phyloP scores from a whole-genome alignment of 2,888 invertebrate genomes.

The Hyposoter dolosus region DNA sequence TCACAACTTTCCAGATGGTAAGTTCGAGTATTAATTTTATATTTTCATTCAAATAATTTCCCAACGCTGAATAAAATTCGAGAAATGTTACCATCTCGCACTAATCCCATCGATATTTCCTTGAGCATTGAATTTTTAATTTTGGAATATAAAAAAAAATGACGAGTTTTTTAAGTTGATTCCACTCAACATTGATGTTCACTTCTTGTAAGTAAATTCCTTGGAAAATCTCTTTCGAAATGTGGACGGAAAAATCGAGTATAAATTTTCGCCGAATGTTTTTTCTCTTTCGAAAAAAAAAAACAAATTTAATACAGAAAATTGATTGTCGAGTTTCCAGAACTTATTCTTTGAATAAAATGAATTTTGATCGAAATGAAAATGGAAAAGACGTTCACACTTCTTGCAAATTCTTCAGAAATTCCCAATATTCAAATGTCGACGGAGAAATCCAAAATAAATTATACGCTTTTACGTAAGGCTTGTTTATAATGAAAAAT shows the following conservation, averaged over 20 bases:
- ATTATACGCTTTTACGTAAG: background rate
- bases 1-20: constrained; percentile 98
- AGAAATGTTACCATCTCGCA: background rate
- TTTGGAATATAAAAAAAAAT: background rate
- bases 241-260: background rate
- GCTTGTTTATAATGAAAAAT: background rate
- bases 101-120: background rate
- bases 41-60: background rate
- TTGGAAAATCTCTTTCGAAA: too few relatives aligned
- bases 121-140: background rate
- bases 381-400: background rate
- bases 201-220: background rate
- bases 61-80: background rate
- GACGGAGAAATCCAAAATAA: background rate
- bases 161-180: background rate
- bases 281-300: background rate
- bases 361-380: background rate
- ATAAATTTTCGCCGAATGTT: background rate
- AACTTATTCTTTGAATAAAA: background rate
- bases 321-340: too few relatives aligned
- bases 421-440: background rate
- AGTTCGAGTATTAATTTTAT: constrained; percentile 62
- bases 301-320: too few relatives aligned
- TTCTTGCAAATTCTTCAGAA: background rate
- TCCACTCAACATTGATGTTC: too few relatives aligned